phyloP scores from a whole-genome alignment of 1,140 invertebrate genomes.

The Holcopasites calliopsidis region DNA sequence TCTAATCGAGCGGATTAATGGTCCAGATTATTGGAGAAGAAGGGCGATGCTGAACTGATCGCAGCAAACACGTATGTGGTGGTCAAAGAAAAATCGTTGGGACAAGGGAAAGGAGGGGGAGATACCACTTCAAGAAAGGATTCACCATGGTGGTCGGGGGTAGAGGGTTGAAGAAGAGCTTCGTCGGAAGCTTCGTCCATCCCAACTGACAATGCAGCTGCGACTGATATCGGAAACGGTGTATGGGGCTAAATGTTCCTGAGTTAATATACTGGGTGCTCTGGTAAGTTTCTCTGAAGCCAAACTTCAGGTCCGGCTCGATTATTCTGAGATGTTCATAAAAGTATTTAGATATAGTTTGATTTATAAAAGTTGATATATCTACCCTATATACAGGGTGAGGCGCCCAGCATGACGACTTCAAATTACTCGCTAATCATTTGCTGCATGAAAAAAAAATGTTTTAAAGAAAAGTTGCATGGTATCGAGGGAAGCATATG shows the following conservation, averaged over 20 bases:
- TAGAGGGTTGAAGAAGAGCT: constrained; percentile 52
- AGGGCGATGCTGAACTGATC: constrained; percentile 27
- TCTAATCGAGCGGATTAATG: constrained; percentile 60
- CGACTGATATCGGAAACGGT: constrained; percentile 41
- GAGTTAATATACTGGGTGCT: constrained; percentile 50
- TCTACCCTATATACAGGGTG: too few species aligned
- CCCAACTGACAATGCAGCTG: constrained; percentile 41
- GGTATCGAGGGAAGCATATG: too few species aligned
- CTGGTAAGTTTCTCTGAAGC: neutral
- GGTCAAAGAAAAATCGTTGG: constrained; percentile 31
- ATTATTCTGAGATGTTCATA: too few species aligned
- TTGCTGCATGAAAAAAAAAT: too few species aligned
- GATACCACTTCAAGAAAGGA: constrained; percentile 53
- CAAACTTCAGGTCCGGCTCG: too few species aligned
- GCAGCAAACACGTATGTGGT: too few species aligned
- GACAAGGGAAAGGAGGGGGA: constrained; percentile 48
- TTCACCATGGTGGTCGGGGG: neutral
- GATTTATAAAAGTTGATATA: too few species aligned
- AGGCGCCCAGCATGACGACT: too few species aligned
- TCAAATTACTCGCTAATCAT: too few species aligned
- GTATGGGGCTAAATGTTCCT: constrained; percentile 28
- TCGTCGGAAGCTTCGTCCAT: constrained; percentile 51
- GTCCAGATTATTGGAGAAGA: constrained; percentile 34
- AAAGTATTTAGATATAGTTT: too few species aligned
- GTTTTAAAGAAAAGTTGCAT: too few species aligned